phyloP scores from a whole-genome alignment of 1,140 invertebrate species.

The Macrotrachela quadricornifera region DNA sequence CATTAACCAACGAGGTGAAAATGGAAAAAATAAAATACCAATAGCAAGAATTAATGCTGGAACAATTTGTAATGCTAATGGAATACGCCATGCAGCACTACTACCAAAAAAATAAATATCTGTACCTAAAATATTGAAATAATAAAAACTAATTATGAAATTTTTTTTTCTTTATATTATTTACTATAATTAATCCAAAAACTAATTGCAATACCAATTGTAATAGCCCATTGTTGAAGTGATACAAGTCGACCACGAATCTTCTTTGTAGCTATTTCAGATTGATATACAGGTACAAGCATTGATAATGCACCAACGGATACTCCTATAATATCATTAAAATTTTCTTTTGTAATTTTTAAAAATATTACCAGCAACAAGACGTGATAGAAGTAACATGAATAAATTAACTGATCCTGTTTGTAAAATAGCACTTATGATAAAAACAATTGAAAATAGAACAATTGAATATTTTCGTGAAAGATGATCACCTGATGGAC shows the following conservation, averaged over 20 bases:
- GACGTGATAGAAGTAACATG: conserved; percentile 1
- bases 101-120: no score
- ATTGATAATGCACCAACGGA: conserved; percentile 30
- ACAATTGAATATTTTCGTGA: conserved; percentile 1
- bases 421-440: not conserved
- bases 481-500: conserved; percentile 22
- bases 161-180: no score
- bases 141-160: no score
- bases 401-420: not conserved
- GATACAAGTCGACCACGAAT: conserved; percentile 37
- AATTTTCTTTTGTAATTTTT: no score
- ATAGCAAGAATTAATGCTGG: no score
- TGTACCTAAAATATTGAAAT: no score
- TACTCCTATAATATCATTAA: not conserved
- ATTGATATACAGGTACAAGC: conserved; percentile 42
- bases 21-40: no score
- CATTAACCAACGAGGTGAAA: no score
- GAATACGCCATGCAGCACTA: no score
- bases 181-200: no score
- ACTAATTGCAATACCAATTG: no score
- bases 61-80: no score
- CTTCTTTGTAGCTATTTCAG: conserved; percentile 37
- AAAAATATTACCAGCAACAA: not conserved
- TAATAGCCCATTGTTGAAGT: conserved; percentile 10
- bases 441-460: not conserved